These are phyloP conservation scores for Taurulus bubalis DNA, from an alignment of 2,113 vertebrate species.

Conservation along the genomic window DNA sequence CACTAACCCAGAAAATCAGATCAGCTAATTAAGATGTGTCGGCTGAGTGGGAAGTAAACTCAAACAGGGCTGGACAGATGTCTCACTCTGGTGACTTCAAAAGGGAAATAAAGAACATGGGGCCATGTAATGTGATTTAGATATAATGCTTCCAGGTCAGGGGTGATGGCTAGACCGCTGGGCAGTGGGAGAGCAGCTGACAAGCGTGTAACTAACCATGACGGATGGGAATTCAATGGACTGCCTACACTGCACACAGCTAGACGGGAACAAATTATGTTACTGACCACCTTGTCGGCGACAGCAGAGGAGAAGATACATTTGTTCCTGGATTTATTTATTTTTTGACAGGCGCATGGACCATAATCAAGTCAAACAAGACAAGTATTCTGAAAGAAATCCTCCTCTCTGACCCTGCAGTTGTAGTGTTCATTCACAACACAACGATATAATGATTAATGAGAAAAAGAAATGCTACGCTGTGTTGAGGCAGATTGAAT, in stretches of 20 bases:
- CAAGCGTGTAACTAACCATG: constrained; percentile 86
- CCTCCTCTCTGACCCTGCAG: constrained; percentile 29
- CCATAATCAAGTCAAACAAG: constrained; percentile 60
- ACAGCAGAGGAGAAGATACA: constrained; percentile 46
- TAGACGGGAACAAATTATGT: constrained; percentile 69
- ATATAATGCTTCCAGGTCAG: constrained; percentile 86
- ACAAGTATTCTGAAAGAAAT: constrained; percentile 42
- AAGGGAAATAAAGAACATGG: constrained; percentile 77
- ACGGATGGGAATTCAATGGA: constrained; percentile 86
- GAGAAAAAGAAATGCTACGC: constrained; percentile 13
- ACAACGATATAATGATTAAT: constrained; percentile 51
- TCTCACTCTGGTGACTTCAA: constrained; percentile 82
- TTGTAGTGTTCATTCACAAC: constrained; percentile 28
- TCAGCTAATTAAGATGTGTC: constrained; percentile 80
- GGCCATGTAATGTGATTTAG: constrained; percentile 85
- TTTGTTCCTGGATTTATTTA: constrained; percentile 39
- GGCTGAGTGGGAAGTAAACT: constrained; percentile 76
- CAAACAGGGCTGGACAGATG: constrained; percentile 82
- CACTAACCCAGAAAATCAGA: constrained; percentile 69
- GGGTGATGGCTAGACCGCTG: constrained; percentile 80
- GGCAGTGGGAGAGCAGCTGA: constrained; percentile 83
- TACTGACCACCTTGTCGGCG: constrained; percentile 66
- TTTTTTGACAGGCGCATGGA: constrained; percentile 47
- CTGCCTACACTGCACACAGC: constrained; percentile 74
- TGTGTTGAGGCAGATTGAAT: neutral